These are phyloP conservation scores for Helobdella robusta DNA, from an alignment of 2,888 invertebrate genomes.

Conservation along the genomic window DNA sequence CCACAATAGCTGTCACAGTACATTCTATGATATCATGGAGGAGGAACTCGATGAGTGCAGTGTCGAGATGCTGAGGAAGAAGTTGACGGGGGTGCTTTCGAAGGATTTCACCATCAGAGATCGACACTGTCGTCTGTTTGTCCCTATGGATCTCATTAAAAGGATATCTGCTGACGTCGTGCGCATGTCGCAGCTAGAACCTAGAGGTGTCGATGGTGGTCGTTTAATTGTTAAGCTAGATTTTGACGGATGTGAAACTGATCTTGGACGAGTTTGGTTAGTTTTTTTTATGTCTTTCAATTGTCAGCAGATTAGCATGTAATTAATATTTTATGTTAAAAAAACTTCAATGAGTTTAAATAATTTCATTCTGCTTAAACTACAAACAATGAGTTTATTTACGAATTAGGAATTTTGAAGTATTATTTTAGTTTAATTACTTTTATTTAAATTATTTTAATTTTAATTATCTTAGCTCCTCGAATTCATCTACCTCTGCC, in stretches of 20 bases:
- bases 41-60: slow-evolving; percentile 24
- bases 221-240: slow-evolving; percentile 15
- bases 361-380: too few species aligned
- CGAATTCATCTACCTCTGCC: too few species aligned
- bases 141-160: slow-evolving; percentile 15
- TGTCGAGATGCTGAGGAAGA: slow-evolving; percentile 13
- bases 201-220: slow-evolving; percentile 26
- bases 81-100: slow-evolving; percentile 1
- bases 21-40: background rate
- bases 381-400: too few species aligned
- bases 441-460: too few species aligned
- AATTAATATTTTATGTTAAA: too few species aligned
- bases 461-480: too few species aligned
- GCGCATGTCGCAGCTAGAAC: slow-evolving; percentile 28
- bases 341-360: too few species aligned
- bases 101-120: slow-evolving; percentile 12
- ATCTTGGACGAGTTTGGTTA: slow-evolving; percentile 9
- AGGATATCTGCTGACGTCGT: slow-evolving; percentile 27
- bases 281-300: background rate
- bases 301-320: too few species aligned
- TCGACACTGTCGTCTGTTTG: slow-evolving; percentile 13
- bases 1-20: too few species aligned
- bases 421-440: too few species aligned
- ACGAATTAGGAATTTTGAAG: too few species aligned
- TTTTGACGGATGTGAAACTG: slow-evolving; percentile 8